phyloP scores from a whole-genome alignment of 2,113 vertebrate genomes.

The Campylomormyrus numenius region DNA sequence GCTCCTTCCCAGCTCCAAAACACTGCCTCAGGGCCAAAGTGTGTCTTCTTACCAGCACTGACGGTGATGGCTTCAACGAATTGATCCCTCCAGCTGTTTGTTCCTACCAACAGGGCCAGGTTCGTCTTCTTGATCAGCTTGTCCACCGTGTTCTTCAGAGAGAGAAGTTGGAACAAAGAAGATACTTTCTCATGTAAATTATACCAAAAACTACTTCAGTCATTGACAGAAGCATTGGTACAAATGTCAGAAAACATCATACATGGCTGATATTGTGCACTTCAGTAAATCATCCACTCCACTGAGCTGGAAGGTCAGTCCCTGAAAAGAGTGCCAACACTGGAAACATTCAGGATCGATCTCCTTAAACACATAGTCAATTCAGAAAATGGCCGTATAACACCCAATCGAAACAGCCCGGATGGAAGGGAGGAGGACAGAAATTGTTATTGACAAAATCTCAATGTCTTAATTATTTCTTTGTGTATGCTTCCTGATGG shows the following conservation, averaged over 20 bases:
- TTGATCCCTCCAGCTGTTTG: conserved; percentile 95
- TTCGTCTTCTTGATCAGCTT: conserved; percentile 98
- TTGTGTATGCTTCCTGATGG: neutral
- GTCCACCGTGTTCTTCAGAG: conserved; percentile 83
- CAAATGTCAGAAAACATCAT: neutral
- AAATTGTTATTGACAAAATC: neutral
- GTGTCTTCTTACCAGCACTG: conserved; percentile 68
- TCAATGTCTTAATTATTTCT: neutral
- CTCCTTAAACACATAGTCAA: neutral
- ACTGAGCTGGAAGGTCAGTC: neutral
- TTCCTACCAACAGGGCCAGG: conserved; percentile 87
- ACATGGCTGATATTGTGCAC: neutral
- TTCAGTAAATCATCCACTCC: neutral
- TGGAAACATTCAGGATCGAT: neutral
- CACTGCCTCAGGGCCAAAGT: neutral
- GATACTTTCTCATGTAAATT: neutral
- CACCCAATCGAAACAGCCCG: neutral
- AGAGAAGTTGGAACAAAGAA: neutral
- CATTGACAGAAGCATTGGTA: neutral
- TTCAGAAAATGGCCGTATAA: neutral
- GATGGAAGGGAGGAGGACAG: neutral
- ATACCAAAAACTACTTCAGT: neutral
- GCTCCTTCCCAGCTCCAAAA: neutral
- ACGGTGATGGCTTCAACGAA: conserved; percentile 91
- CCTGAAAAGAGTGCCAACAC: neutral